These are phyloP conservation scores for Eupithecia inturbata DNA, from an alignment of 2,888 invertebrate species.

Conservation along the genomic window DNA sequence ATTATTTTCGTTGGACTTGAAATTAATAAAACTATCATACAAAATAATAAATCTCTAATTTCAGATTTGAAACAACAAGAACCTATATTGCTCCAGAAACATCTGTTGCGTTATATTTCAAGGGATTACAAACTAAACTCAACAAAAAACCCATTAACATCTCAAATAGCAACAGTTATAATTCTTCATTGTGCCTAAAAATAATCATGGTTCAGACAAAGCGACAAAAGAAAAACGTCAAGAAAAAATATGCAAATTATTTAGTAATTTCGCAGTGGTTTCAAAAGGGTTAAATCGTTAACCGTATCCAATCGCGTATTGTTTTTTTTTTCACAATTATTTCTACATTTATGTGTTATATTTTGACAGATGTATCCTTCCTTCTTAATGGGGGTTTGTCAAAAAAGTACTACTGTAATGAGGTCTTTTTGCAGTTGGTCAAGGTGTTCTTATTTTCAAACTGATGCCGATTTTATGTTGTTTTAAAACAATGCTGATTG, in stretches of 20 bases:
- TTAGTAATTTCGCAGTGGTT: conserved; percentile 47
- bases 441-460: conserved; percentile 31
- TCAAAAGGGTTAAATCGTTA: conserved; percentile 54
- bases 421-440: conserved; percentile 32
- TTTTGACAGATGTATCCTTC: conserved; percentile 42
- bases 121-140: conserved; percentile 51
- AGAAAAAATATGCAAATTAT: conserved; percentile 73
- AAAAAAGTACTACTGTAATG: conserved; percentile 23
- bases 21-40: background rate
- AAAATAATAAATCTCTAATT: background rate
- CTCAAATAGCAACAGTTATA: conserved; percentile 69
- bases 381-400: conserved; percentile 20
- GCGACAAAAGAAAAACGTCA: conserved; percentile 56
- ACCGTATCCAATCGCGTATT: conserved; percentile 52
- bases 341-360: conserved; percentile 44
- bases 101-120: conserved; percentile 55
- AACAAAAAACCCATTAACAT: conserved; percentile 76
- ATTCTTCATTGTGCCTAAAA: conserved; percentile 67
- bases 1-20: background rate
- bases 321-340: conserved; percentile 49
- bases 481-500: conserved; percentile 17
- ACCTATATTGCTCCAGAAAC: conserved; percentile 31
- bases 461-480: conserved; percentile 20
- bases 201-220: conserved; percentile 67
- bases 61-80: conserved; percentile 13